Conservation (phyloP, 1,140 invertebrate species). For the Lordiphosa mommai region DNA sequence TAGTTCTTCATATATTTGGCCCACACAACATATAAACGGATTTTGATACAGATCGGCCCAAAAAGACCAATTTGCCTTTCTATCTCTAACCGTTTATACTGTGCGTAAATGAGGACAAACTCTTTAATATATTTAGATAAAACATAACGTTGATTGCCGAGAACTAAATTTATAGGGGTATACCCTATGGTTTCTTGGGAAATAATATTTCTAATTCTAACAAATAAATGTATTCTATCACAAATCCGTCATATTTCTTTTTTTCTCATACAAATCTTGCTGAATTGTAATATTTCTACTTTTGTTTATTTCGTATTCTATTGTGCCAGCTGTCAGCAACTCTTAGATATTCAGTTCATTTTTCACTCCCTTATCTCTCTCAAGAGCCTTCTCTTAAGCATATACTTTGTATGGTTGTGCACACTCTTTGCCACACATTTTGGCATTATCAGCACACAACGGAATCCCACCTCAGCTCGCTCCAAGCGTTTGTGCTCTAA, state of each 20-base stretch:
- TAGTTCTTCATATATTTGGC: too few species aligned
- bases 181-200: too few species aligned
- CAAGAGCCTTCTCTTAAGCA: background rate
- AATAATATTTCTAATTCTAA: too few species aligned
- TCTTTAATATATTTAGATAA: too few species aligned
- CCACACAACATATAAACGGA: too few species aligned
- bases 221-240: too few species aligned
- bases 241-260: background rate
- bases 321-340: slow-evolving; percentile 3
- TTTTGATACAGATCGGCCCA: too few species aligned
- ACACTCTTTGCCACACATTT: background rate
- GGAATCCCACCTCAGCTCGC: background rate
- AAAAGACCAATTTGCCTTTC: too few species aligned
- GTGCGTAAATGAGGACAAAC: too few species aligned
- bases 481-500: slow-evolving; percentile 10
- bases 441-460: slow-evolving; percentile 1
- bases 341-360: slow-evolving; percentile 1
- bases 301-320: background rate
- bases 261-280: background rate
- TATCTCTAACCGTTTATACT: too few species aligned
- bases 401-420: background rate
- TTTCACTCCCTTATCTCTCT: background rate
- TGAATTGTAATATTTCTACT: slow-evolving; percentile 6
- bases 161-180: too few species aligned
- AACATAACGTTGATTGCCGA: too few species aligned